Base-by-base conservation (phyloP, 2,797 vertebrate genomes). In the Presbytis comata region DNA sequence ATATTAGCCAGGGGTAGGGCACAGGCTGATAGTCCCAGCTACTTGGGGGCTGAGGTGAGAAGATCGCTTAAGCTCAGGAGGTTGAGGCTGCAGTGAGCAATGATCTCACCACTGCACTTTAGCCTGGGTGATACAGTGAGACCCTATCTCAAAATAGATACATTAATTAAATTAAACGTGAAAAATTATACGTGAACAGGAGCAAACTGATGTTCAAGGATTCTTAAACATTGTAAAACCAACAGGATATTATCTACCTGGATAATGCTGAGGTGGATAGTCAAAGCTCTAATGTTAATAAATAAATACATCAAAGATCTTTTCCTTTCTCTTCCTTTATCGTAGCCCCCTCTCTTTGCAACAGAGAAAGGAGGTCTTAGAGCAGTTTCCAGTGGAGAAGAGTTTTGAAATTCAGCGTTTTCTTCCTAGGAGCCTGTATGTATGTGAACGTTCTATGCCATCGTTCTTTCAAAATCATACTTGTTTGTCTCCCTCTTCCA, bases 391-490 rank as follows among this genome's bases (percentile, higher is more conserved):
- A 89, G 33, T 33, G 59, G 72, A 95, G 48, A 70, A 79, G 48
- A 85, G 61, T 74, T 78, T 94, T 95, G 78, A 83, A 94, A 93
- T 26, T 87, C 53, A 91, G 5, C 12, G 4, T 89, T 80, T 50
- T 61, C 80, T 70, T 87, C 41, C 5, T 21, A 57, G 26, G 72
- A 79, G n/a, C 21, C 50, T 39, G 6, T 44, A 50, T 9, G 16
- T 67, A 39, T 44, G n/a, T 74, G 85, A 76, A 95, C 4, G 4
- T 72, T 59, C 57, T 26, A 44, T 28, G 28, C n/a, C 26, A 26
- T 75, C 48, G 17, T 79, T 92, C 93, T 86, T 97, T 90, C 70
- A 70, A 87, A 93, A 61, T 78, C 64, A 88, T 28, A 74, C n/a
- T n/a, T 78, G 33, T n/a, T 92, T 21, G 5, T 64, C 89, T 70